Evolutionary conservation across 2,113 vertebrate species (phyloP).

Genomic region (Vicugna pacos): DNA sequence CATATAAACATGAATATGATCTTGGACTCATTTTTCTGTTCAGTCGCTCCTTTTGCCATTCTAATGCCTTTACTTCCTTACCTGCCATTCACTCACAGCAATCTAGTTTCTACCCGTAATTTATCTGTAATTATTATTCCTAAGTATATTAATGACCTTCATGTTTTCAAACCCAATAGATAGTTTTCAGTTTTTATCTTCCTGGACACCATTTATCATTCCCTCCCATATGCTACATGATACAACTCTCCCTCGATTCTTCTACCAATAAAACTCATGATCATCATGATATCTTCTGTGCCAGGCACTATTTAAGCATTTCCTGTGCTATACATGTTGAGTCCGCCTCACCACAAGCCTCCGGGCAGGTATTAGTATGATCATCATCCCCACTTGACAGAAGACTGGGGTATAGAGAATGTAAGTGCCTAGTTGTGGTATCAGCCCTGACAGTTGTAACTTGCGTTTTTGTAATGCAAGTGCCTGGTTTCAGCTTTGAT

Average conservation of each 20-base stretch:
- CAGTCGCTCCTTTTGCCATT: neutral
- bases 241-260: neutral
- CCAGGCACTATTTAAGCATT: neutral
- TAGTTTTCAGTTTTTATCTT: conserved; percentile 21
- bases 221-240: neutral
- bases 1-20: conserved; percentile 13
- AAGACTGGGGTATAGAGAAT: conserved; percentile 17
- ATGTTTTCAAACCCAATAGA: neutral
- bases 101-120: conserved; percentile 32
- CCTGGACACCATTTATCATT: conserved; percentile 14
- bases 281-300: conserved; percentile 11
- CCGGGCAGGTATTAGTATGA: neutral
- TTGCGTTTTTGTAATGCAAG: neutral
- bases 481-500: neutral
- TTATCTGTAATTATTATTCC: conserved; percentile 27
- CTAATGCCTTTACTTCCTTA: neutral
- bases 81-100: neutral
- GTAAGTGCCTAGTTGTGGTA: neutral
- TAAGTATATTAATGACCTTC: conserved; percentile 3
- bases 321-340: neutral
- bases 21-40: neutral
- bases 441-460: neutral
- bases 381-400: neutral
- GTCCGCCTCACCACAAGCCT: neutral
- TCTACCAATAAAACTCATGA: conserved; percentile 51